Base-by-base conservation (phyloP, 2,888 invertebrate species). In the Dicranocentrus wangi region DNA sequence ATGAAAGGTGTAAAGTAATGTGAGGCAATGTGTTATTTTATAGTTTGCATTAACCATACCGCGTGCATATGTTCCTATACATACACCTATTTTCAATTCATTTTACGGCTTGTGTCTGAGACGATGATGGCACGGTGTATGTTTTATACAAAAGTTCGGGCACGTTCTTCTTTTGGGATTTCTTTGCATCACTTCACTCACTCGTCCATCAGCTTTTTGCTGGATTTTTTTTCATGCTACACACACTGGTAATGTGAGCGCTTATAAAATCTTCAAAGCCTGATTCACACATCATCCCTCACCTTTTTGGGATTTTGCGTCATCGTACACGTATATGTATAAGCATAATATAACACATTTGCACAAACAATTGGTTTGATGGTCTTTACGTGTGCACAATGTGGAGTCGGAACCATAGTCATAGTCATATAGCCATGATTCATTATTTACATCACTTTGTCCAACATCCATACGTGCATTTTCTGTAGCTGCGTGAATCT, bases 271-370 rank as follows among this genome's bases (percentile, higher is more conserved):
- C 71, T 60, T 61, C 28, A 47, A 61, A 61, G 47, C 39, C 25
- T 60, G 70, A 17, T 72, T 72, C 47, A 17, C 71, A 47, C 71
- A 72, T 72, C 71, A 72, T 72, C 61, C 71, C 71, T 72, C 71
- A 28, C 71, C 71, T 72, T 72, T 47, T 72, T 61, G 42, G 61
- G 71, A 70, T 72, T 61, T 72, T 72, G 71, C 71, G 71, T 72
- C 71, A 72, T 72, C 61, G 53, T 42, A 7, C 15, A 58, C 28
- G 58, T 27, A 53, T 53, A n/a, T 55, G 23, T 21, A 15, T 21
- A 21, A 15, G 21, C 3, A 5, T 55, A 21, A 51, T 51, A 51
- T 17, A n/a, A 17, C 7, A n/a, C 51, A 47, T 15, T 68, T 51
- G n/a, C 25, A 47, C 47, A 42, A 2, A 66, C 25, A n/a, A n/a